Percentiles rank a stretch among this genome's conserved stretches.
Conservation (phyloP, 37 sponge, comb jelly and placozoan species). For the Spongia lamella region DNA sequence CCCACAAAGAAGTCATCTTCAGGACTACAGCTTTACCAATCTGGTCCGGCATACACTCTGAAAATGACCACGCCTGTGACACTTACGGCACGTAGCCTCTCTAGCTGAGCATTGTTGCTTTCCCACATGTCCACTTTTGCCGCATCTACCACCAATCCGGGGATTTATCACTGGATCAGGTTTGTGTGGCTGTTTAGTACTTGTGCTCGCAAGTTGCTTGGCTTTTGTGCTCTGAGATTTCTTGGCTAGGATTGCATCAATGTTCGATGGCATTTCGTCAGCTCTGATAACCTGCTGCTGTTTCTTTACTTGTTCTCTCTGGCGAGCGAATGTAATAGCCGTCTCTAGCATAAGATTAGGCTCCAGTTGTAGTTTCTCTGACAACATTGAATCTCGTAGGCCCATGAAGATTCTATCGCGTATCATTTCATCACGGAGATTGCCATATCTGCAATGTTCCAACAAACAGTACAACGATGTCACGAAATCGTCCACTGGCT, state of each 20-base stretch:
- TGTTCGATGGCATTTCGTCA: background rate
- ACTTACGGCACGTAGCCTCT: too few species aligned
- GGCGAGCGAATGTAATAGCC: background rate
- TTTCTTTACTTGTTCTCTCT: background rate
- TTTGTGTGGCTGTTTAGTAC: too few species aligned
- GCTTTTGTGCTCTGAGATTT: too few species aligned
- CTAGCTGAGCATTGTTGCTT: too few species aligned
- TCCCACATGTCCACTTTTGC: too few species aligned
- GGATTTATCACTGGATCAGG: too few species aligned
- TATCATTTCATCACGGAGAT: background rate
- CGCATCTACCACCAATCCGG: too few species aligned
- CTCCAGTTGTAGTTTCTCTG: slow-evolving; percentile 6
- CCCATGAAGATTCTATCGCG: background rate
- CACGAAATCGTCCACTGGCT: slow-evolving; percentile 2
- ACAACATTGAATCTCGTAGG: background rate
- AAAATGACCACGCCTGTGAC: too few species aligned
- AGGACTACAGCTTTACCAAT: too few species aligned
- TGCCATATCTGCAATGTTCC: background rate
- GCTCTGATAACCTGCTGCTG: background rate
- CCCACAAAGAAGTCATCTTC: too few species aligned
- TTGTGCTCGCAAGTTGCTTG: too few species aligned
- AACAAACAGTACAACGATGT: background rate
- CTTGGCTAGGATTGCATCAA: background rate
- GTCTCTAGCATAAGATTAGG: background rate
- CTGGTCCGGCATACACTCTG: too few species aligned